Percentiles rank a stretch among this genome's conserved stretches.
phyloP scores from a whole-genome alignment of 2,797 vertebrate species.

The Menidia menidia region DNA sequence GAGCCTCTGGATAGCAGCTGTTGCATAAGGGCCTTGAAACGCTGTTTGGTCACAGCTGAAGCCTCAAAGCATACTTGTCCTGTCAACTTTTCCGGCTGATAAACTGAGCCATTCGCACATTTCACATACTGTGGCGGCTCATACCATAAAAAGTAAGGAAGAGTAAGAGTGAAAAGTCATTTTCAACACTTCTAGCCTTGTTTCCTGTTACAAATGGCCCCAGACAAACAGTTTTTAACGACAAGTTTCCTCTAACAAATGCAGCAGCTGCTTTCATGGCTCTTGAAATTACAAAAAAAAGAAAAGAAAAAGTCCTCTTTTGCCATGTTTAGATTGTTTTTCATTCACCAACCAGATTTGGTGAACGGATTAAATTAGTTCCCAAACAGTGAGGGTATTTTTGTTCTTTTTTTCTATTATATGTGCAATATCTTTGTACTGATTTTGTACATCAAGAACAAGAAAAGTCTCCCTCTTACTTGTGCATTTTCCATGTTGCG shows the following conservation, averaged over 20 bases:
- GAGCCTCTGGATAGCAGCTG: constrained; percentile 70
- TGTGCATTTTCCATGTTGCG: constrained; percentile 60
- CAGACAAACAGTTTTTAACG: constrained; percentile 13
- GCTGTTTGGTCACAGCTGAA: constrained; percentile 27
- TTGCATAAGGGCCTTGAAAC: constrained; percentile 49
- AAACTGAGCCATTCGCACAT: constrained; percentile 33
- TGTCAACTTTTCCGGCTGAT: constrained; percentile 14
- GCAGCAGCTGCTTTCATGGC: constrained; percentile 68
- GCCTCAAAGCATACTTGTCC: constrained; percentile 41
- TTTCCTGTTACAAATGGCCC: constrained; percentile 34
- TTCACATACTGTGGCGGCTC: constrained; percentile 41
- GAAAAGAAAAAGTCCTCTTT: constrained; percentile 49
- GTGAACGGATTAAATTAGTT: constrained; percentile 65
- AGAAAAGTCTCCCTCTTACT: constrained; percentile 62
- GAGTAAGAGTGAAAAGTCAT: constrained; percentile 21
- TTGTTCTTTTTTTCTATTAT: constrained; percentile 65
- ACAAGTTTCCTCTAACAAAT: constrained; percentile 48
- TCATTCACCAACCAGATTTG: constrained; percentile 51
- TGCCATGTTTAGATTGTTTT: constrained; percentile 58
- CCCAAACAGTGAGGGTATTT: constrained; percentile 46
- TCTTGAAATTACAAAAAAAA: constrained; percentile 37
- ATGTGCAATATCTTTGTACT: constrained; percentile 84
- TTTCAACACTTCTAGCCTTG: constrained; percentile 22
- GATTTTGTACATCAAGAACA: constrained; percentile 77
- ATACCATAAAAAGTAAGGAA: constrained; percentile 19